Base-by-base conservation (phyloP, 2,113 vertebrate species). In the Psettodes erumei region DNA sequence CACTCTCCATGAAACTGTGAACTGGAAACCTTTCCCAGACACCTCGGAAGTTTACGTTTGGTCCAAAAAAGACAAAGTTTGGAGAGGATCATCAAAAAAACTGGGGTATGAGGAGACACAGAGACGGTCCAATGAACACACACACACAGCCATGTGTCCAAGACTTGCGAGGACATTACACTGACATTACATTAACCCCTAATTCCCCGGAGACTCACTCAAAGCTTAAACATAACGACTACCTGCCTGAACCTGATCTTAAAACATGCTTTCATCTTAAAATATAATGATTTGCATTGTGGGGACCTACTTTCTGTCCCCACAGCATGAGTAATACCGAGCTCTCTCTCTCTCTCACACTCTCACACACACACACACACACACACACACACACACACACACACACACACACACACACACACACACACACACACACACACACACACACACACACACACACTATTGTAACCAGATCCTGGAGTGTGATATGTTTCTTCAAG, bases 401-500 rank as follows among this genome's bases (percentile, higher is more conserved):
- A 60, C 42, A 42, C 21, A 42, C n/a, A 43, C 47, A 67, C 37
- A 51, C 8, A 48, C 6, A 51, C 23, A 28, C 68, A 59, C 62
- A 54, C 35, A 28, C 60, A 43, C 50, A 71, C 53, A 40, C 13
- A 50, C 15, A 27, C 43, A 50, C 69, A 63, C 59, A 53, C 63
- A 56, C 38, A 53, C 72, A 69, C 58, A 64, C 51, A 60, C 45
- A 48, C 16, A 43, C 40, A 69, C 33, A 43, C 9, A 45, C 4
- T 45, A 13, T 16, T 54, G 74, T 75, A 89, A 83, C 50, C 42
- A 72, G 78, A 88, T 67, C 62, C 42, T 65, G 19, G 60, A 69
- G 66, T 69, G 71, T 71, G 76, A 84, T 81, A 62, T 60, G 81
- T 78, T 87, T 86, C 62, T 78, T 82, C 19, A 54, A 56, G 37